Base-by-base conservation (phyloP, 2,888 invertebrate species). In the Megastigmus dorsalis region DNA sequence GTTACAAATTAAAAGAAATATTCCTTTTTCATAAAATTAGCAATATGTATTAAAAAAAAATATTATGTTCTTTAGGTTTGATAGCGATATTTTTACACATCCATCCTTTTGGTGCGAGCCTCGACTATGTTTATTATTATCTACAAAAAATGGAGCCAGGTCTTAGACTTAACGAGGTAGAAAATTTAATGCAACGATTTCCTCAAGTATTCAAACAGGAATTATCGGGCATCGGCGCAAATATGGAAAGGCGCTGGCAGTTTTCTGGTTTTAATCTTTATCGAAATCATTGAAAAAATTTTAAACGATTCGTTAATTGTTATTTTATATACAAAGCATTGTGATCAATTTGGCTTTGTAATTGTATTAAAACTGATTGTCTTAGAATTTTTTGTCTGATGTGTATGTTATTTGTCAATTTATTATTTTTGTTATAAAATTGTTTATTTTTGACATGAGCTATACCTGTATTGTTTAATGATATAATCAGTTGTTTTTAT, bases 51-150 rank as follows among this genome's bases (percentile, higher is more conserved):
- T 33, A 33, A 9, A 6, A 33, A 33, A 33, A 33, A 33, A 6
- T 33, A 33, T 33, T 9, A 33, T 33, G 4, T 33, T 33, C 79
- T 81, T n/a, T 74, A 90, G 92, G 92, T 82, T 90, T 98, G 71
- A 93, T 96, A 82, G 94, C 97, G 3, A 95, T 96, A 6, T 98
- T 97, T 89, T 91, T 98, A 65, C 93, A 96, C 89, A 95, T 98
- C 43, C 97, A 98, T 89, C 98, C 97, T 0, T 94, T 95, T 84
- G 98, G 98, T 55, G 97, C 97, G 1, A 95, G 95, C 74, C 91
- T 96, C 1, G 96, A 96, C 86, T 95, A 96, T 88, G 93, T 98
- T 78, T 95, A 95, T 91, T 95, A 95, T 7, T 98, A 97, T 88
- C 92, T 98, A 23, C 94, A 95, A 82, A 95, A 95, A 84, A 89